Percentiles rank a stretch among this genome's conserved stretches.
phyloP scores from a whole-genome alignment of 2,113 vertebrate species.

The Bubalus kerabau region DNA sequence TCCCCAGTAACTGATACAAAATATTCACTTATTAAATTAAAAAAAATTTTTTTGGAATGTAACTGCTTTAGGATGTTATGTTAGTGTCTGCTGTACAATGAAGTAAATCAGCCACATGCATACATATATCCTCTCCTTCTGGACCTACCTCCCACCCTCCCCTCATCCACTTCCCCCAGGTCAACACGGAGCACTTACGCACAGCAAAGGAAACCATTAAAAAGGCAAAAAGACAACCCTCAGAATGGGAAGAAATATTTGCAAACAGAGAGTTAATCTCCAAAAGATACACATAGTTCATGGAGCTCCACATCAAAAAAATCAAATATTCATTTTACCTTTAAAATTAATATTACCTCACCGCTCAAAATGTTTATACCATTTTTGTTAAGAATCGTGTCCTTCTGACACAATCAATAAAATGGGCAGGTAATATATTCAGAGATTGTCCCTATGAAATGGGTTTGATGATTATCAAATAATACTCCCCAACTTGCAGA shows the following conservation, averaged over 20 bases:
- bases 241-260: not conserved
- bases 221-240: not conserved
- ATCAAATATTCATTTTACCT: not conserved
- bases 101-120: not conserved
- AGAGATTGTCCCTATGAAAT: not conserved
- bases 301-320: not conserved
- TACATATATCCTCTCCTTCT: not conserved
- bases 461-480: not conserved
- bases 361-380: not conserved
- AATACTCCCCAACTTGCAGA: not conserved
- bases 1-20: not conserved
- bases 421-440: not conserved
- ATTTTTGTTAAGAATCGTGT: not conserved
- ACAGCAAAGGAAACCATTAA: not conserved
- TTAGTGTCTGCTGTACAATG: not conserved
- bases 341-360: not conserved
- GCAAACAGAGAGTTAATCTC: not conserved
- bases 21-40: not conserved
- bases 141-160: not conserved
- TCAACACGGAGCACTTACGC: not conserved
- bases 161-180: not conserved
- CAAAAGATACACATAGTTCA: not conserved
- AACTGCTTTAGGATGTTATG: not conserved
- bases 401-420: not conserved
- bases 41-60: not conserved